phyloP scores from a whole-genome alignment of 2,888 invertebrate species.

The Polymixis lichenea region DNA sequence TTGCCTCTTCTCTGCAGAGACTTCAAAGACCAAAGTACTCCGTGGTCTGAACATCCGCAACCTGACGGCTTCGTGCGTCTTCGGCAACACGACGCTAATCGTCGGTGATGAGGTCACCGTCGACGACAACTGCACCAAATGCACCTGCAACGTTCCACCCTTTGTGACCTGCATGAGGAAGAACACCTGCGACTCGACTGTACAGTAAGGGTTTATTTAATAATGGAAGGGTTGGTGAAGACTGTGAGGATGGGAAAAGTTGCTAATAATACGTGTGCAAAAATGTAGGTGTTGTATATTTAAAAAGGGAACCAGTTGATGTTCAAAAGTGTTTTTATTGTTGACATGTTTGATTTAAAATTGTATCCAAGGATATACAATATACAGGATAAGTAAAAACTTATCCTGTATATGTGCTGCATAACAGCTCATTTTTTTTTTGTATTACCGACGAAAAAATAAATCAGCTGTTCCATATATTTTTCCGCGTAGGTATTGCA shows the following conservation, averaged over 20 bases:
- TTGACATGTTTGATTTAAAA: constrained; percentile 1
- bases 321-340: background rate
- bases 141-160: constrained; percentile 85
- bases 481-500: no score
- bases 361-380: background rate
- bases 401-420: no score
- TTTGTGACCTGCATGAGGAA: constrained; percentile 84
- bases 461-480: no score
- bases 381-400: no score
- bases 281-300: background rate
- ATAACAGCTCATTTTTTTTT: no score
- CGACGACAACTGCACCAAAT: constrained; percentile 82
- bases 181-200: constrained; percentile 55
- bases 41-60: constrained; percentile 80
- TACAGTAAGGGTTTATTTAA: constrained; percentile 21
- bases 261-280: background rate
- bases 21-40: constrained; percentile 76
- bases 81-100: constrained; percentile 82
- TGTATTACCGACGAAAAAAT: no score
- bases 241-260: background rate
- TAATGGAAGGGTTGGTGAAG: background rate
- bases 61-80: constrained; percentile 79
- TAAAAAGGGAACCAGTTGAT: background rate
- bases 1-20: constrained; percentile 73
- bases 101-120: constrained; percentile 85